Conservation (phyloP, 2,113 vertebrate genomes). For the Dascyllus trimaculatus region DNA sequence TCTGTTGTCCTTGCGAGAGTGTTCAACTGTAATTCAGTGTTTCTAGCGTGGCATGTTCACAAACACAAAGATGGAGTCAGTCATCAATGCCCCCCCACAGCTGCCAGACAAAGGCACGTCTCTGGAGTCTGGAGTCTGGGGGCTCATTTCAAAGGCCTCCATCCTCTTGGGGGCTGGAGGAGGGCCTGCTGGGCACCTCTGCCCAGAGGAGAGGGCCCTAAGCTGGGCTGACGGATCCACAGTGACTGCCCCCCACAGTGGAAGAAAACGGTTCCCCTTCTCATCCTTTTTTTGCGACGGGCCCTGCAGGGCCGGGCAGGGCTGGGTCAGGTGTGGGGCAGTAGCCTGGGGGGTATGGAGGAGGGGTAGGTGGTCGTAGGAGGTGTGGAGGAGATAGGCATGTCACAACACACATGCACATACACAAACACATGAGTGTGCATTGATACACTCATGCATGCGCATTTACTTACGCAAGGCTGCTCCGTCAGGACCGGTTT, state of each 20-base stretch:
- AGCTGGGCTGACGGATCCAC: conserved; percentile 78
- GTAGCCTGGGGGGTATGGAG: conserved; percentile 59
- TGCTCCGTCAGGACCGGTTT: conserved; percentile 65
- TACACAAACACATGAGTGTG: conserved; percentile 33
- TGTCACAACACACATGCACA: conserved; percentile 62
- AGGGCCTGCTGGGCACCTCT: conserved; percentile 76
- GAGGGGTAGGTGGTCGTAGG: conserved; percentile 44
- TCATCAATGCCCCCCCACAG: conserved; percentile 72
- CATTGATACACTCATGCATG: conserved; percentile 48
- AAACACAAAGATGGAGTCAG: conserved; percentile 81
- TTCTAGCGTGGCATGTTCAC: conserved; percentile 70
- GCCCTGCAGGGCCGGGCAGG: conserved; percentile 68
- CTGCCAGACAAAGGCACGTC: conserved; percentile 71
- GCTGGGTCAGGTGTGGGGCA: conserved; percentile 81
- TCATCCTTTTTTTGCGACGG: conserved; percentile 48
- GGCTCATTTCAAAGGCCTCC: conserved; percentile 78
- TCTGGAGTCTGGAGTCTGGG: conserved; percentile 69
- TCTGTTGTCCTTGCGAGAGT: conserved; percentile 45
- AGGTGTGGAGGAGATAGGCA: conserved; percentile 56
- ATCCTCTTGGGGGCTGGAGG: conserved; percentile 58
- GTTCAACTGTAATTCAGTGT: conserved; percentile 66
- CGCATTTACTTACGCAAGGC: conserved; percentile 61
- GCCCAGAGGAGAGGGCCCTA: conserved; percentile 77
- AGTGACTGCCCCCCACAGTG: conserved; percentile 79
- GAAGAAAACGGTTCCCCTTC: conserved; percentile 68